Evolutionary conservation across 2,113 vertebrate species (phyloP).

Genomic region (Osmerus mordax): DNA sequence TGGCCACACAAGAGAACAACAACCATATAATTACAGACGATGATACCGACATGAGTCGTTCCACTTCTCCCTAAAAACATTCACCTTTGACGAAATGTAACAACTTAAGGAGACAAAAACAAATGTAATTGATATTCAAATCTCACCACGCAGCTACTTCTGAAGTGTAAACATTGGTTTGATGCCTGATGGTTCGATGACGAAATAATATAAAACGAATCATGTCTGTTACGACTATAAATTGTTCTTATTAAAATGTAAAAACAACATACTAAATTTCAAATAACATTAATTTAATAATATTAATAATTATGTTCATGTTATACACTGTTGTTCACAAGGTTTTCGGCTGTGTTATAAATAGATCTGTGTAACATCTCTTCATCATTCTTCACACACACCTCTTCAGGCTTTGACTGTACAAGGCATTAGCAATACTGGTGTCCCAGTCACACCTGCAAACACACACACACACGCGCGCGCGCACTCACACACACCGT

Average conservation of each 20-base stretch:
- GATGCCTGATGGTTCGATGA: constrained; percentile 53
- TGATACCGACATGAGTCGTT: constrained; percentile 27
- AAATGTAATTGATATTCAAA: constrained; percentile 57
- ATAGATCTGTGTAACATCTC: constrained; percentile 64
- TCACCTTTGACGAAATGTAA: constrained; percentile 46
- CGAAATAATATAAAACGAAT: constrained; percentile 69
- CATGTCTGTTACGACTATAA: constrained; percentile 62
- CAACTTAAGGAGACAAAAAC: constrained; percentile 51
- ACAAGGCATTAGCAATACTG: constrained; percentile 60
- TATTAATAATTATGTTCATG: constrained; percentile 55
- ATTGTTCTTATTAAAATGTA: constrained; percentile 66
- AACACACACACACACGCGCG: constrained; percentile 34
- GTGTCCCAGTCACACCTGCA: constrained; percentile 36
- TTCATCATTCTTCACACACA: constrained; percentile 51
- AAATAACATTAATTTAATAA: constrained; percentile 53
- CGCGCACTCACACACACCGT: constrained; percentile 48
- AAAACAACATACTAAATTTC: constrained; percentile 64
- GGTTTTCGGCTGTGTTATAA: constrained; percentile 72
- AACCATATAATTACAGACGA: no score
- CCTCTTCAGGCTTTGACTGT: constrained; percentile 50
- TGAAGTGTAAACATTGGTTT: constrained; percentile 60
- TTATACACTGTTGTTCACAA: constrained; percentile 66
- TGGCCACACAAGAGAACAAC: background rate
- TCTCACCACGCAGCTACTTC: constrained; percentile 53
- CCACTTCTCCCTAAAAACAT: constrained; percentile 33